Evolutionary conservation across 1,140 invertebrate genomes (phyloP).

Genomic region (Scaptomyza graminum): DNA sequence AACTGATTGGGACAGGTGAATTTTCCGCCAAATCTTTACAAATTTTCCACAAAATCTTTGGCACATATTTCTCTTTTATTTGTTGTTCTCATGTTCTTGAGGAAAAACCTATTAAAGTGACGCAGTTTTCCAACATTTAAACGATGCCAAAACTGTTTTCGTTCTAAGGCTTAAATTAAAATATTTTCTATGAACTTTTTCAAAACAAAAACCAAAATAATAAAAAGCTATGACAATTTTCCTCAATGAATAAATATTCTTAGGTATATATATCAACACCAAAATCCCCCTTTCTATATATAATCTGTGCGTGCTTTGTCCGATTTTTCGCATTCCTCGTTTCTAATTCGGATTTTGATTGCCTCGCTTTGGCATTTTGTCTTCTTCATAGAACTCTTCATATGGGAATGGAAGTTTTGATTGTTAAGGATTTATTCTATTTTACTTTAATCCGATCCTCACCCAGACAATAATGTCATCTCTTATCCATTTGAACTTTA

Average conservation of each 20-base stretch:
- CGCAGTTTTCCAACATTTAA: slow-evolving; percentile 30
- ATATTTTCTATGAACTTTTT: slow-evolving; percentile 64
- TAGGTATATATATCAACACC: background rate
- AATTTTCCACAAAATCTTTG: slow-evolving; percentile 36
- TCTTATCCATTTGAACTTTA: no score
- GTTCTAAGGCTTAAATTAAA: slow-evolving; percentile 12
- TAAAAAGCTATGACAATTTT: slow-evolving; percentile 37
- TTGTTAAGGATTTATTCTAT: background rate
- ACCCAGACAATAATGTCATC: no score
- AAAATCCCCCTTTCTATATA: slow-evolving; percentile 5
- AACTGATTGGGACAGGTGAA: slow-evolving; percentile 72
- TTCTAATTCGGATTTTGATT: slow-evolving; percentile 29
- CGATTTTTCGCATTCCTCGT: slow-evolving; percentile 5
- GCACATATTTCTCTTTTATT: background rate
- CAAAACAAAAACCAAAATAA: slow-evolving; percentile 47
- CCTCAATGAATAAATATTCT: slow-evolving; percentile 63
- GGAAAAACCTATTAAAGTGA: slow-evolving; percentile 37
- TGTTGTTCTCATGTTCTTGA: slow-evolving; percentile 18
- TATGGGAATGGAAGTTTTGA: background rate
- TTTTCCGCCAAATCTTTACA: slow-evolving; percentile 23
- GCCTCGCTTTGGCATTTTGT: slow-evolving; percentile 44
- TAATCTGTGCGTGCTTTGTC: slow-evolving; percentile 4
- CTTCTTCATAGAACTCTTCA: background rate
- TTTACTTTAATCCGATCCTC: no score
- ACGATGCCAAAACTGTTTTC: slow-evolving; percentile 30